Evolutionary conservation across 2,888 invertebrate species (phyloP).

Genomic region (Troilus luridus): DNA sequence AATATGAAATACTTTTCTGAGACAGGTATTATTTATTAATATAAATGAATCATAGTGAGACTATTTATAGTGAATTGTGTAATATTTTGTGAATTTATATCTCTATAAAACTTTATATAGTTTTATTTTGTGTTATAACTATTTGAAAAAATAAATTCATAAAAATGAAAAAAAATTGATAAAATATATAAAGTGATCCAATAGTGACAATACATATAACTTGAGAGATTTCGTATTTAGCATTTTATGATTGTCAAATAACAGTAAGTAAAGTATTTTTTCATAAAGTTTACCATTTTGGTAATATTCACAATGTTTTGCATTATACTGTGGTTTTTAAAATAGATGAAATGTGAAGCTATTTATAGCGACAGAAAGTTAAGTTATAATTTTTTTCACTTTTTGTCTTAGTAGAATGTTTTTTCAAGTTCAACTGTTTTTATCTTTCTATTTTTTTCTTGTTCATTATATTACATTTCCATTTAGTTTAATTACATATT

Average conservation of each 20-base stretch:
- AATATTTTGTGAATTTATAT: slow-evolving; percentile 51
- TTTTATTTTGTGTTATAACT: slow-evolving; percentile 53
- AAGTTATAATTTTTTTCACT: background rate
- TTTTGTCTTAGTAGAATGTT: background rate
- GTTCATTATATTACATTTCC: background rate
- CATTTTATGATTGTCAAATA: background rate
- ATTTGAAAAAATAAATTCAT: slow-evolving; percentile 2
- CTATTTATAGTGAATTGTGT: slow-evolving; percentile 53
- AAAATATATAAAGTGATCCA: background rate
- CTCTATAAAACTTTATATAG: slow-evolving; percentile 45
- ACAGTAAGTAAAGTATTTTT: background rate
- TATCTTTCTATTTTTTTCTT: background rate
- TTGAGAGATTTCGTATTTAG: background rate
- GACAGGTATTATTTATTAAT: slow-evolving; percentile 53
- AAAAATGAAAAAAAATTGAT: background rate
- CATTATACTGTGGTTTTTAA: background rate
- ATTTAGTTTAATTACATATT: background rate
- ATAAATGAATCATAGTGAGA: slow-evolving; percentile 40
- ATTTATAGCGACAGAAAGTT: background rate
- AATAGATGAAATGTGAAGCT: background rate
- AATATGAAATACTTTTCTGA: slow-evolving; percentile 17
- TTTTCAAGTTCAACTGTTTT: background rate
- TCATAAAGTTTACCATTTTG: background rate
- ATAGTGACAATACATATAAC: slow-evolving; percentile 26
- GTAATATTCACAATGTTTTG: background rate